Evolutionary conservation across 30 jellyfish, hydroid and myxozoan species (phyloP), one percentile per base, ranked within the genome.

Genomic region (Phacellophora camtschatica): DNA sequence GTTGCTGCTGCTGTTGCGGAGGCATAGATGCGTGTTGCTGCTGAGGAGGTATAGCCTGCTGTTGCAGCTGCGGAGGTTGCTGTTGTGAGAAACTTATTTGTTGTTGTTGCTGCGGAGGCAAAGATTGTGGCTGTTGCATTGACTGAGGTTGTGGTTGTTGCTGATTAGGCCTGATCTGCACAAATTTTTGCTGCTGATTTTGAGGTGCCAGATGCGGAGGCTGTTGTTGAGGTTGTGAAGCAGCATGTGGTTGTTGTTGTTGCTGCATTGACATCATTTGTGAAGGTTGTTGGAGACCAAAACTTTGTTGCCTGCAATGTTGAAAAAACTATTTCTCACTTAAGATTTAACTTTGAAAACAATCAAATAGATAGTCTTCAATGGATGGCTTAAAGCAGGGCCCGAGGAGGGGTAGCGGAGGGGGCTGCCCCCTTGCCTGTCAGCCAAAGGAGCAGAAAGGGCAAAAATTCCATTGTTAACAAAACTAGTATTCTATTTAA

Each of bases 1-100:
- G 54, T 23, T 66, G 85, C 46, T 67, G 84, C 19, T 50, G 45
- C 18, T 50, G 69, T 42, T 51, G 92, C 24, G 27, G 77, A 32
- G 34, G 86, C 25, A 49, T 37, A 35, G 33, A 74, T 33, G 29
- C 29, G 49, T 20, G 27, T 23, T 62, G 72, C 46, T 50, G 85
- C 2, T 33, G 5, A 8, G 51, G 73, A 1, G 66, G 65, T n/a
- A 35, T 19, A 42, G 37, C 23, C 43, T 37, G 83, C 41, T 46
- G 87, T 34, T 85, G 78, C 43, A 13, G 82, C 43, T 76, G 88
- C 9, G 62, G 87, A 37, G 66, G 77, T 16, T 54, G 77, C 25
- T 37, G 66, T 34, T 54, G 90, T 27, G 74, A 82, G 42, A 45
- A 73, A 18, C 27, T 20, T 6, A 25, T 66, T 18, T 67, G 74